Percentiles rank a stretch among this genome's conserved stretches.
These are phyloP conservation scores for Oscheius sp. DNA, from an alignment of 2,888 invertebrate genomes.

Conservation along the genomic window DNA sequence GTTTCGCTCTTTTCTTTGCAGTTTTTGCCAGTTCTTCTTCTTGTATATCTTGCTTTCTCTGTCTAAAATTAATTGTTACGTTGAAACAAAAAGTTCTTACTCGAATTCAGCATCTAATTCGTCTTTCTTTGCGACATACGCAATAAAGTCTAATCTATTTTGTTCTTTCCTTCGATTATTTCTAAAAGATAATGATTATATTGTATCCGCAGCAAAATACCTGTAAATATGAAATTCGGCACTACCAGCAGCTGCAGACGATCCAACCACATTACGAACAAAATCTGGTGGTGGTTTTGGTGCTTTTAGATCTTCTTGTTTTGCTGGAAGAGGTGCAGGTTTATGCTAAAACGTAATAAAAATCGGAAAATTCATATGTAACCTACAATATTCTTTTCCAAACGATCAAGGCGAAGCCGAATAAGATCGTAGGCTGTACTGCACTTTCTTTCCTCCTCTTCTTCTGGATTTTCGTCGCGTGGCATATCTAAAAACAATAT, in stretches of 20 bases:
- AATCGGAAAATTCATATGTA: slow-evolving; percentile 1
- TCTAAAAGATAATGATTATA: slow-evolving; percentile 79
- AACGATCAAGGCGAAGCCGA: slow-evolving; percentile 63
- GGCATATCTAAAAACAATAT: slow-evolving; percentile 45
- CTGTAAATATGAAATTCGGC: slow-evolving; percentile 99
- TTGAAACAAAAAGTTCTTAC: slow-evolving; percentile 76
- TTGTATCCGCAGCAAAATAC: slow-evolving; percentile 76
- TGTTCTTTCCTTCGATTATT: slow-evolving; percentile 95
- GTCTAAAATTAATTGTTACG: slow-evolving; percentile 21
- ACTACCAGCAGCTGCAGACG: slow-evolving; percentile 97
- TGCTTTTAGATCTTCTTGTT: slow-evolving; percentile 79
- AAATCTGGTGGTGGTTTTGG: slow-evolving; percentile 89
- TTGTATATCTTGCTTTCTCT: slow-evolving; percentile 77
- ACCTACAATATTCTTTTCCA: slow-evolving; percentile 69
- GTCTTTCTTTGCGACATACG: slow-evolving; percentile 88
- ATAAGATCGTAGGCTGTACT: slow-evolving; percentile 68
- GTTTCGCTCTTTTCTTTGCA: slow-evolving; percentile 89
- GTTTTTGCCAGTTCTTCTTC: slow-evolving; percentile 64
- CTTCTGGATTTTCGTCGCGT: slow-evolving; percentile 53
- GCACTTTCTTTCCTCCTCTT: slow-evolving; percentile 66
- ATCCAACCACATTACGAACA: slow-evolving; percentile 99
- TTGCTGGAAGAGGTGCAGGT: slow-evolving; percentile 88
- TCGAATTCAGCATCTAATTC: slow-evolving; percentile 86
- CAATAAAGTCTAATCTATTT: slow-evolving; percentile 91
- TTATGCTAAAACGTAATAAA: slow-evolving; percentile 81